phyloP scores from a whole-genome alignment of 2,888 invertebrate genomes.

The Dioctria linearis region DNA sequence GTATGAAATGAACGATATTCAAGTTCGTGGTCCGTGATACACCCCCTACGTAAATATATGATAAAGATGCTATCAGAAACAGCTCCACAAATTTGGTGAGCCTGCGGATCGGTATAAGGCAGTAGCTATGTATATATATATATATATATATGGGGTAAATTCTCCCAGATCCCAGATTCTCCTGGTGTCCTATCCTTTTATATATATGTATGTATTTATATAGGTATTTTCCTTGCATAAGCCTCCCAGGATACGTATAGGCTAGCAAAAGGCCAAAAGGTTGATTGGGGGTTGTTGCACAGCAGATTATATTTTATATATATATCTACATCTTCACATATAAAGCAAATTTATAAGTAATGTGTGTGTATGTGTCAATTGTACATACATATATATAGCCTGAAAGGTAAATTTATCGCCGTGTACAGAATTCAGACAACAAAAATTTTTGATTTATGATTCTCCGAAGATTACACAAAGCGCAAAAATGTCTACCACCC shows the following conservation, averaged over 20 bases:
- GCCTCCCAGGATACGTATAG: slow-evolving; percentile 11
- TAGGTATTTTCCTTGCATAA: neutral
- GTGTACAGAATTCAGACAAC: slow-evolving; percentile 21
- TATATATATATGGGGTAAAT: no score
- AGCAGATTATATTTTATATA: neutral
- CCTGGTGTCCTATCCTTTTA: neutral
- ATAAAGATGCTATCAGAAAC: slow-evolving; percentile 50
- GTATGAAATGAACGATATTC: slow-evolving; percentile 7
- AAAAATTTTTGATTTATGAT: slow-evolving; percentile 47
- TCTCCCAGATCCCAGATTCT: neutral
- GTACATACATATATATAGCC: neutral
- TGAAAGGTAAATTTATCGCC: slow-evolving; percentile 45
- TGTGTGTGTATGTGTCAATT: no score
- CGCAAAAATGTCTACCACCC: slow-evolving; percentile 33
- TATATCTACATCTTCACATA: no score
- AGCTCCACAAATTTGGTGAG: slow-evolving; percentile 39
- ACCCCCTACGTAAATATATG: slow-evolving; percentile 17
- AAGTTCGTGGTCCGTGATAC: neutral
- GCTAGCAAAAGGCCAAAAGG: slow-evolving; percentile 28
- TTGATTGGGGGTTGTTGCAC: neutral
- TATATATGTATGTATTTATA: no score
- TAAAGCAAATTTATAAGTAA: no score
- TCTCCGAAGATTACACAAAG: slow-evolving; percentile 47
- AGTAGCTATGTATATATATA: neutral
- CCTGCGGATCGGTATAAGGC: neutral